Evolutionary conservation across 2,797 vertebrate genomes (phyloP).

Genomic region (Graptemys geographica): DNA sequence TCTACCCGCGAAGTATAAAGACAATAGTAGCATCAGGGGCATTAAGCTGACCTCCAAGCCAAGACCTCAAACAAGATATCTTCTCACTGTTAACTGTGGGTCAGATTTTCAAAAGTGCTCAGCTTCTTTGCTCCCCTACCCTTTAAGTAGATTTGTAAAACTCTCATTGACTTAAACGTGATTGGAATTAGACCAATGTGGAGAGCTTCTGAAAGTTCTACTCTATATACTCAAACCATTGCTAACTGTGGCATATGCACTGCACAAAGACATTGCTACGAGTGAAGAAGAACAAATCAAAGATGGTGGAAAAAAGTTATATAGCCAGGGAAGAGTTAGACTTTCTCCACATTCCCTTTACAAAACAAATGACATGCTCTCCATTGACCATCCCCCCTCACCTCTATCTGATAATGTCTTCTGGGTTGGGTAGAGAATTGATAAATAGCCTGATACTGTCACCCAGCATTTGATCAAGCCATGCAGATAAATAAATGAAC

Average conservation of each 20-base stretch:
- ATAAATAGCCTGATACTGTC: neutral
- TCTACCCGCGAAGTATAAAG: neutral
- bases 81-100: neutral
- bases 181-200: neutral
- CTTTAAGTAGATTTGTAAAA: neutral
- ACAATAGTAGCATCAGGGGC: neutral
- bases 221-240: neutral
- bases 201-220: neutral
- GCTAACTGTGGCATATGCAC: neutral
- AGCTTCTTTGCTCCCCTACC: neutral
- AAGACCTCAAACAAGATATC: neutral
- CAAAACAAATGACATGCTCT: neutral
- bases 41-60: neutral
- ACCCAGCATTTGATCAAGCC: neutral
- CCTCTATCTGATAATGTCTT: neutral
- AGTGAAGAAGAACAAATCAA: neutral
- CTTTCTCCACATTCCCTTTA: neutral
- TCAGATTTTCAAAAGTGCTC: neutral
- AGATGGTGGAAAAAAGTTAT: rapidly evolving
- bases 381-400: neutral
- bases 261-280: neutral
- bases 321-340: neutral
- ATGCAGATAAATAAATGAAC: neutral
- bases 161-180: neutral
- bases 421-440: neutral